A percentile compares a stretch with the other conserved stretches of the same genome.
phyloP scores from a whole-genome alignment of 2,113 vertebrate species.

The Silurus glanis region DNA sequence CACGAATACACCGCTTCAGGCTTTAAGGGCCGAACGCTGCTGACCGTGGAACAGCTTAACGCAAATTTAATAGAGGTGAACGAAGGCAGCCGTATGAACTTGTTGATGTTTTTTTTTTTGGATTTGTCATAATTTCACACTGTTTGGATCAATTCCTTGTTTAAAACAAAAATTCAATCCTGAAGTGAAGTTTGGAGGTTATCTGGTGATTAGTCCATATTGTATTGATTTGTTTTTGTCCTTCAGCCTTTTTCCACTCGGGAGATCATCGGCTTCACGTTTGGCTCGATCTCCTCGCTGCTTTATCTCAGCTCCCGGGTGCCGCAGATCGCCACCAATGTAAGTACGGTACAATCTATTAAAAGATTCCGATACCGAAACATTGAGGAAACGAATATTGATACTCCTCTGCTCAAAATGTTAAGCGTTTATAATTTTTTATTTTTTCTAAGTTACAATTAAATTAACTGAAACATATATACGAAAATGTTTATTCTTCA shows the following conservation, averaged over 20 bases:
- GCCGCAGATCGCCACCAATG: slow-evolving; percentile 91
- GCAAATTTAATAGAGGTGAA: slow-evolving; percentile 63
- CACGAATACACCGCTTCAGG: rapidly evolving
- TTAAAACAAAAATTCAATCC: background rate
- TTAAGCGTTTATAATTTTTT: no score
- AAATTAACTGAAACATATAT: no score
- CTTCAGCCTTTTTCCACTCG: slow-evolving; percentile 78
- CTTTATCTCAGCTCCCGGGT: slow-evolving; percentile 88
- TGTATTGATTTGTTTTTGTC: background rate
- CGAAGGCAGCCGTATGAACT: background rate
- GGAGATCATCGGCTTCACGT: slow-evolving; percentile 83
- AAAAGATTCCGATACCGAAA: background rate
- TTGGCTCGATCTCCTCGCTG: slow-evolving; percentile 85
- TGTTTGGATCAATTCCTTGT: background rate
- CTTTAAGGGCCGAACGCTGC: slow-evolving; percentile 74
- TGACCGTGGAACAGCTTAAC: slow-evolving; percentile 55
- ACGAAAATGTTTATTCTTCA: no score
- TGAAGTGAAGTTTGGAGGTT: background rate
- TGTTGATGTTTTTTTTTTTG: no score
- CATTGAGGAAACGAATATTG: no score
- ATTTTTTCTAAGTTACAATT: no score
- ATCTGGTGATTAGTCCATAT: background rate
- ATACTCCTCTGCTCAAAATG: no score
- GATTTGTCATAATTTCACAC: background rate
- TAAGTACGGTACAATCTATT: slow-evolving; percentile 66